Evolutionary conservation across 2,797 vertebrate species (phyloP), one percentile per base, ranked within the genome.

Genomic region (Aldrovandia affinis): DNA sequence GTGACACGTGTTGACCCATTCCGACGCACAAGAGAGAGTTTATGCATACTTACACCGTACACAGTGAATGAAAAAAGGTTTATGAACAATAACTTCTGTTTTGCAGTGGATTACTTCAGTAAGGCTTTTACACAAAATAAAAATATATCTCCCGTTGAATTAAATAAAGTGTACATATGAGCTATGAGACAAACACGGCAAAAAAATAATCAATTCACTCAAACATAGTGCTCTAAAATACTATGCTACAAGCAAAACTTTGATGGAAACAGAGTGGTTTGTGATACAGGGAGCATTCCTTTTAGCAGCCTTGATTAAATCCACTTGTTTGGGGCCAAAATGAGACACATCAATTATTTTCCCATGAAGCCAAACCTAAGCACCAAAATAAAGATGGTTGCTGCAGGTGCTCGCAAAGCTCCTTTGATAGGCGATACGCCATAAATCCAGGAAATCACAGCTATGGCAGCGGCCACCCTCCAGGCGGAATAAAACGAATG

Each of bases 401-500:
- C 65, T 73, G 50, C 50, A 80, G 79, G 68, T 81, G 33, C 25
- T 73, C 47, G 33, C 9, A 33, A 15, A 84, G 36, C 63, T 73
- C 83, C 50, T 84, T 63, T 73, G 78, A 68, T 65, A 68, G 78
- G 78, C 63, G 50, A 73, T 84, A 84, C 50, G 80, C 78, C 25
- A 73, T 81, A 65, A 73, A 79, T 80, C 78, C 39, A 81, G 78
- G 78, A 84, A 70, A 81, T 80, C 50, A 81, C 18, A 42, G 75
- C 52, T 22, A 36, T 57, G 52, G 81, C 65, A 52, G 63, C 54
- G 73, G 63, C 63, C 54, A 54, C 80, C 83, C 78, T 65, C 22
- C 78, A 70, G 83, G 61, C 83, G 81, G 78, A 70, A 70, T 80
- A 80, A 57, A 80, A 79, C 73, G 63, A 84, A 84, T 81, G 65